Base-by-base conservation (phyloP, 1,140 invertebrate genomes). In the Drosophila aff. region DNA sequence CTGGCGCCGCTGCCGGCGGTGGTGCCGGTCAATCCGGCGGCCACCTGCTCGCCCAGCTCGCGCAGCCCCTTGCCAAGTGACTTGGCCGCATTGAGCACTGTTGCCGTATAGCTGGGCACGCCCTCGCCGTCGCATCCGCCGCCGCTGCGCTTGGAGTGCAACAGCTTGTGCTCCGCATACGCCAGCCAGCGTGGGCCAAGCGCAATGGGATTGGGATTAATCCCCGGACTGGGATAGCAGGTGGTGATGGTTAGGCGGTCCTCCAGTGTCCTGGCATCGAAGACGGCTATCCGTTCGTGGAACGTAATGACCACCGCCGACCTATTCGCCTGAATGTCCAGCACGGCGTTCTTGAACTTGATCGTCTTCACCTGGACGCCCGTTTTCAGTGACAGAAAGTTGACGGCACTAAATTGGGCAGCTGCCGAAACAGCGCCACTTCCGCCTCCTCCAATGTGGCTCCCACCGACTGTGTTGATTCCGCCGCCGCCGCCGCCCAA, bases 61-160 rank as follows among this genome's bases (percentile, higher is more conserved):
- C 96, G 95, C 16, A 98, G 91, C 9, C 97, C 97, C 92, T 97
- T 97, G 31, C 97, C 96, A 10, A 98, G 93, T 18, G 96, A 98
- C 94, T 99, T 99, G 23, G 98, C 98, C 23, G 98, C 98, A 93
- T 98, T 98, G 16, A 99, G 95, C 50, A 99, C 97, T 1, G 98
- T 98, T 1, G 98, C 98, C 57, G 98, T 98, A 91, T 99, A 99
- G 80, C 98, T 99, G 84, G 97, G 96, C 11, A 97, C 94, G n/a
- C 94, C 94, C 86, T 95, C 94, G 40, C 94, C 95, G 92, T 96
- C 96, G 92, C 96, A 96, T 4, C 98, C 98, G 5, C 98, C 98
- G 87, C 96, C 96, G 92, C 97, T 98, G 82, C 97, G 95, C 92
- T 97, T 96, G 0, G 96, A 94, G 8, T 96, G 95, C 59, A 97